Conservation (phyloP, 37 sponge, comb jelly and placozoan species). For the Ianthella basta region DNA sequence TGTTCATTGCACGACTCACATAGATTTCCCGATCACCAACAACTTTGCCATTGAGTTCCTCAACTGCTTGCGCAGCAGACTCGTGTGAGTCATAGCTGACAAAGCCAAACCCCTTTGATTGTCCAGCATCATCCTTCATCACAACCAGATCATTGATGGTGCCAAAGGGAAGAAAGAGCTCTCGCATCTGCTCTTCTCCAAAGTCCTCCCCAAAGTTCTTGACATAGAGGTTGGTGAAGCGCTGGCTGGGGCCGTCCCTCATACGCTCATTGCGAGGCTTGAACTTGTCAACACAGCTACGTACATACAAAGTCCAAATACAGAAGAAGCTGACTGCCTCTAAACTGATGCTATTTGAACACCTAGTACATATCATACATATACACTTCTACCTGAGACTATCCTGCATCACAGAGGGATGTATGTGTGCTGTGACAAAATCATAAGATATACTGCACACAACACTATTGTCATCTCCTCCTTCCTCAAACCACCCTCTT, state of each 20-base stretch:
- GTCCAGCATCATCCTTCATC: constrained; percentile 75
- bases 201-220: constrained; percentile 96
- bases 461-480: too few species aligned
- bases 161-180: constrained; percentile 76
- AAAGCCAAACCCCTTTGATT: constrained; percentile 88
- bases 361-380: too few species aligned
- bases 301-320: constrained; percentile 17
- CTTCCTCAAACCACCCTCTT: too few species aligned
- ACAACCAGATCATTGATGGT: constrained; percentile 82
- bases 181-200: constrained; percentile 59
- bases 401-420: too few species aligned
- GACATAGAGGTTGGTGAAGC: constrained; percentile 94
- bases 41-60: constrained; percentile 61
- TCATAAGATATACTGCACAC: too few species aligned
- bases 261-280: constrained; percentile 83
- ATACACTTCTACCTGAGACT: too few species aligned
- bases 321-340: too few species aligned
- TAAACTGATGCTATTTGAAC: too few species aligned
- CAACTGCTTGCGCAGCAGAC: constrained; percentile 85
- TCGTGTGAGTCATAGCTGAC: constrained; percentile 89
- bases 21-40: constrained; percentile 64
- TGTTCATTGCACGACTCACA: constrained; percentile 94
- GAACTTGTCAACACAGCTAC: constrained; percentile 82
- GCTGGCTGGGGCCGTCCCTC: constrained; percentile 54
- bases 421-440: too few species aligned